Conservation (phyloP, 2,797 vertebrate genomes). For the Tadarida brasiliensis region DNA sequence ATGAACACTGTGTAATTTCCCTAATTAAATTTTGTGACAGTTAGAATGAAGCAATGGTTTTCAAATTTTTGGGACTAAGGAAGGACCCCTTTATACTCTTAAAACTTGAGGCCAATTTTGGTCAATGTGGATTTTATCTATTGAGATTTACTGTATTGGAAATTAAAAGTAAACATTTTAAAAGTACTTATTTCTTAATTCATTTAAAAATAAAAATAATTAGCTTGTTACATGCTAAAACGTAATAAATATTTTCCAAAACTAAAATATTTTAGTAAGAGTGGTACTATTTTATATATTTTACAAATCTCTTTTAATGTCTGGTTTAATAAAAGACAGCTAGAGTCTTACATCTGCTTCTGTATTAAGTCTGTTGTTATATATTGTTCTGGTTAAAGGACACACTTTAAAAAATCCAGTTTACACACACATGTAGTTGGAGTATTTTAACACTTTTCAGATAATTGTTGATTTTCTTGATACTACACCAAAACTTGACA, state of each 20-base stretch:
- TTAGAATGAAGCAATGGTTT: background rate
- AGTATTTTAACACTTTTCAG: background rate
- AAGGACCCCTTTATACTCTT: background rate
- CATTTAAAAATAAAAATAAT: background rate
- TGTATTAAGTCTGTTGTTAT: background rate
- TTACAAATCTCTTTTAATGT: background rate
- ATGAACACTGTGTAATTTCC: background rate
- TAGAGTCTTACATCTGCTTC: background rate
- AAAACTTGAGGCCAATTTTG: background rate
- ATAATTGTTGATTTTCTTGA: conserved; percentile 21
- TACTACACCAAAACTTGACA: background rate
- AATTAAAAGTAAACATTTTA: conserved; percentile 12
- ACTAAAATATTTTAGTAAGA: background rate
- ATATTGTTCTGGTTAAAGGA: background rate
- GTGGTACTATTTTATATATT: background rate
- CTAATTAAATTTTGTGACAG: conserved; percentile 7
- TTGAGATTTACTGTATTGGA: background rate
- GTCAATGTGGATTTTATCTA: background rate
- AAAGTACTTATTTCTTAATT: background rate
- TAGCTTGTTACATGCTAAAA: background rate
- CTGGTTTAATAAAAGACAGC: background rate
- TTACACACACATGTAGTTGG: background rate
- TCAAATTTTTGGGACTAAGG: background rate
- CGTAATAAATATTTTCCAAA: background rate
- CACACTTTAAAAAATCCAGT: background rate